These are phyloP conservation scores for Yponomeuta plumbellus DNA, from an alignment of 2,888 invertebrate genomes.

Conservation along the genomic window DNA sequence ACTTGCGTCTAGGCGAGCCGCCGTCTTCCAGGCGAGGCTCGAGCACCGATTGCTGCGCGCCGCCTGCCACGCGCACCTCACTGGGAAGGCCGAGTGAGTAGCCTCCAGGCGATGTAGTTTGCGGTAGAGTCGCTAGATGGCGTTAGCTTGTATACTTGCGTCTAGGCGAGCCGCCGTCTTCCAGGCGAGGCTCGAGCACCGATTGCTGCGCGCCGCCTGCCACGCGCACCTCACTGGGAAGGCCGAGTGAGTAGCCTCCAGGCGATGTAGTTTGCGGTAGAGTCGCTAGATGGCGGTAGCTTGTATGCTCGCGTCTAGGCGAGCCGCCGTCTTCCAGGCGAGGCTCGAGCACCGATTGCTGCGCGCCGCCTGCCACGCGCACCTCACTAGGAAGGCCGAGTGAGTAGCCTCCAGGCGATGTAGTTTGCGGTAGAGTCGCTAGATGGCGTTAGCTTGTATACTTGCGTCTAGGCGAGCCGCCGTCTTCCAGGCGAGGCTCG, in stretches of 20 bases:
- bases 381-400: constrained; percentile 62
- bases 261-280: not conserved
- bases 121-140: not conserved
- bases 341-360: constrained; percentile 77
- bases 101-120: not conserved
- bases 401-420: constrained; percentile 29
- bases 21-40: constrained; percentile 86
- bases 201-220: constrained; percentile 50
- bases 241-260: not conserved
- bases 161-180: constrained; percentile 79
- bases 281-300: constrained; percentile 74
- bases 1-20: constrained; percentile 76
- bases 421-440: constrained; percentile 81
- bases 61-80: constrained; percentile 56
- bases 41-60: constrained; percentile 65
- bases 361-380: constrained; percentile 47
- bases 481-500: constrained; percentile 87
- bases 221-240: constrained; percentile 25
- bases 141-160: constrained; percentile 77
- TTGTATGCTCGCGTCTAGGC: constrained; percentile 79
- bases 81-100: constrained; percentile 58
- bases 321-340: constrained; percentile 85
- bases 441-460: not conserved
- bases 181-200: constrained; percentile 84
- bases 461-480: constrained; percentile 68